Conservation (phyloP, 2,113 vertebrate species). For the Lepisosteus oculatus region DNA sequence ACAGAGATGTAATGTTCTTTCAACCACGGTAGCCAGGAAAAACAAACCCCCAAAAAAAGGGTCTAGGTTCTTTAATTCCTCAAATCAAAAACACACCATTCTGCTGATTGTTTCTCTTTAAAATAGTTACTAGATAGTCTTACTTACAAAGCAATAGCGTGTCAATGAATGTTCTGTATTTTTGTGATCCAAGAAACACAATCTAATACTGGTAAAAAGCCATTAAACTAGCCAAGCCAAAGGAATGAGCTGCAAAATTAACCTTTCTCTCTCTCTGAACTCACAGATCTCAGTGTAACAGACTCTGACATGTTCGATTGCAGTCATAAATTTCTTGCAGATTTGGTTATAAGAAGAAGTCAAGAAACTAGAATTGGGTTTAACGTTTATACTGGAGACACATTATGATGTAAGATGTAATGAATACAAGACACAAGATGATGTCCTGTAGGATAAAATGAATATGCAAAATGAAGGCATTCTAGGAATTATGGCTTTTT, state of each 20-base stretch:
- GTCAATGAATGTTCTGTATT: conserved; percentile 12
- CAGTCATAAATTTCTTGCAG: too few species aligned
- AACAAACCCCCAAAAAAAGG: neutral
- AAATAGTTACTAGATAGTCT: conserved; percentile 25
- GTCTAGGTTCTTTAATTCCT: conserved; percentile 10
- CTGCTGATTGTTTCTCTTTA: conserved; percentile 8
- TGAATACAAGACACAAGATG: too few species aligned
- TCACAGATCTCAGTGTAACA: neutral
- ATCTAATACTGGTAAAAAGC: conserved; percentile 4
- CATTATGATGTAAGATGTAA: too few species aligned
- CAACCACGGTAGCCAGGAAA: conserved; percentile 28
- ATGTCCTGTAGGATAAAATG: too few species aligned
- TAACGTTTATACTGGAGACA: neutral
- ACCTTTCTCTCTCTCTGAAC: neutral
- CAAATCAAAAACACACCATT: conserved; percentile 27
- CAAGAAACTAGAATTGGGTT: too few species aligned
- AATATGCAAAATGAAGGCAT: too few species aligned
- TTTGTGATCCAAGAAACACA: conserved; percentile 28
- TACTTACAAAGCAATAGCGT: conserved; percentile 14
- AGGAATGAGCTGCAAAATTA: conserved; percentile 1
- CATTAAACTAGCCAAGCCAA: conserved; percentile 1
- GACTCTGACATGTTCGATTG: neutral
- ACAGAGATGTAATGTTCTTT: conserved; percentile 14
- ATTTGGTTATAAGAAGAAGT: too few species aligned
- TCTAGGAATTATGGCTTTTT: too few species aligned